These are phyloP conservation scores for Platypus cylindrus DNA, from an alignment of 2,888 invertebrate genomes.

Conservation along the genomic window DNA sequence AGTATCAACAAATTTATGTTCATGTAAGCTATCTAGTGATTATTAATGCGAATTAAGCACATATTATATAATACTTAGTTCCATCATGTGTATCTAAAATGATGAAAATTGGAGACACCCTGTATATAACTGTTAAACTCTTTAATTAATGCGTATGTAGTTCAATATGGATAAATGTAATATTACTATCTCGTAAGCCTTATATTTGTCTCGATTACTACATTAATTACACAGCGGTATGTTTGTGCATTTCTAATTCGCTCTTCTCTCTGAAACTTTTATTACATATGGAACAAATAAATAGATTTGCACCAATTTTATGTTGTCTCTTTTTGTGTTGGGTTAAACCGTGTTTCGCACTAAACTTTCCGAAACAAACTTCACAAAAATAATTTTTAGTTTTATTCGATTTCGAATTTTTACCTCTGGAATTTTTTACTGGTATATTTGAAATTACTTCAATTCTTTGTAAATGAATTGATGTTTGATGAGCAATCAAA, in stretches of 20 bases:
- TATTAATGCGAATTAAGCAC: too few species aligned
- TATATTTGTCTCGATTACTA: too few species aligned
- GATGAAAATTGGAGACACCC: too few species aligned
- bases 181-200: too few species aligned
- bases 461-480: conserved; percentile 9
- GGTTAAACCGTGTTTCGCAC: conserved; percentile 68
- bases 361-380: conserved; percentile 71
- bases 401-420: conserved; percentile 7
- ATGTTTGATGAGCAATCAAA: conserved; percentile 4
- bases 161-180: too few species aligned
- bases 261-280: conserved; percentile 82
- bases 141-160: too few species aligned
- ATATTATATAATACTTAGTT: too few species aligned
- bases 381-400: conserved; percentile 41
- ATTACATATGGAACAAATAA: conserved; percentile 69
- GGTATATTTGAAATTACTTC: background rate
- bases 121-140: too few species aligned
- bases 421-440: background rate
- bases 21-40: too few species aligned
- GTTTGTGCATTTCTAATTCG: conserved; percentile 67
- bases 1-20: too few species aligned
- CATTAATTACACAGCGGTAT: conserved; percentile 25
- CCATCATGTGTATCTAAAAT: too few species aligned
- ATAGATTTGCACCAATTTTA: conserved; percentile 66
- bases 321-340: conserved; percentile 72